These are phyloP conservation scores for Sebastes melanostomus DNA, from an alignment of 2,797 vertebrate genomes.

Conservation along the genomic window DNA sequence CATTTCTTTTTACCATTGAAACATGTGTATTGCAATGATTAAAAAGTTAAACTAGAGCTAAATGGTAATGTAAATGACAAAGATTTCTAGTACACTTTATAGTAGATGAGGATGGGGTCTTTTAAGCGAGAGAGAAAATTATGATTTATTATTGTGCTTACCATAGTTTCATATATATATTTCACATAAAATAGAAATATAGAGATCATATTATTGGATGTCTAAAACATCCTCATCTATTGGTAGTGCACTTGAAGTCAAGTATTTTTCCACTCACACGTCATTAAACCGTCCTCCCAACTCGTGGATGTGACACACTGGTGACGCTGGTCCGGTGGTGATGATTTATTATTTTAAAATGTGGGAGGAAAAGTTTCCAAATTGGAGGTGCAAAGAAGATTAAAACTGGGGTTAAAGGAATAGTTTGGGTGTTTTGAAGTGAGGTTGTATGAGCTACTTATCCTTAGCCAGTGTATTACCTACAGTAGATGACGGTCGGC, in stretches of 20 bases:
- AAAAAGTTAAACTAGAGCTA: too few relatives aligned
- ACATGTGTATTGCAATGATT: background rate
- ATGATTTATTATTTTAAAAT: slow-evolving; percentile 1
- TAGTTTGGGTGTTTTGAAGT: too few relatives aligned
- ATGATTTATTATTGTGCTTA: background rate
- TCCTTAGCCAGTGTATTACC: too few relatives aligned
- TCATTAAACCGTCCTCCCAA: background rate
- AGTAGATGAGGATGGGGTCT: too few relatives aligned
- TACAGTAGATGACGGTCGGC: too few relatives aligned
- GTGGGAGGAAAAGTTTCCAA: background rate
- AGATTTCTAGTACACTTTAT: background rate
- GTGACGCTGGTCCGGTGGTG: background rate
- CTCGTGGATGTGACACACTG: background rate
- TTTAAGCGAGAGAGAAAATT: background rate
- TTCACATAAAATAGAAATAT: background rate
- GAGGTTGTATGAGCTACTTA: too few relatives aligned
- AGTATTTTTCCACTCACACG: background rate
- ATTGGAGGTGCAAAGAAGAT: background rate
- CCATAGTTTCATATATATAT: background rate
- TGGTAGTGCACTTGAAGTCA: background rate
- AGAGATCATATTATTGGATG: background rate
- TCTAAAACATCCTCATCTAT: background rate
- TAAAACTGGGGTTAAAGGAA: background rate
- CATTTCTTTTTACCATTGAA: slow-evolving; percentile 12
- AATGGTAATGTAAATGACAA: background rate